A percentile compares a stretch with the other conserved stretches of the same genome.
Conservation (phyloP, 2,113 vertebrate species). For the Hydrochoerus hydrochaeris region DNA sequence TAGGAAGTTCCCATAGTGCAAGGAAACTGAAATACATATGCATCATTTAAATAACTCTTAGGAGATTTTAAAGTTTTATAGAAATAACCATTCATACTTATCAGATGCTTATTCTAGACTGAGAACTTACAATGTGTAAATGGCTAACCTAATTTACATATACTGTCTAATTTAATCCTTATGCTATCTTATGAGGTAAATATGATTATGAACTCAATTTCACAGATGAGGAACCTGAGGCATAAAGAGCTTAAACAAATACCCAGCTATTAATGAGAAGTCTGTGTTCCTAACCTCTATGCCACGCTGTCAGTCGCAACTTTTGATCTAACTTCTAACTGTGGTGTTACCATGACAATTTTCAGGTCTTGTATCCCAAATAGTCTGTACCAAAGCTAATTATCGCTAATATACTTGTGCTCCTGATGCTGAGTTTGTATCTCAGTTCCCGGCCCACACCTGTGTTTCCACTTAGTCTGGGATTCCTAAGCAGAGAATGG, state of each 20-base stretch:
- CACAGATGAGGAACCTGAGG: constrained; percentile 61
- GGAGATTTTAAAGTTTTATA: constrained; percentile 10
- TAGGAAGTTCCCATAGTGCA: neutral
- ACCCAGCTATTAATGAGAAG: constrained; percentile 1
- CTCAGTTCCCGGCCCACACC: neutral
- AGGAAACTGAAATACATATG: neutral
- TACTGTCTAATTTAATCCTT: constrained; percentile 48
- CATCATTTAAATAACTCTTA: neutral
- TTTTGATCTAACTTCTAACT: neutral
- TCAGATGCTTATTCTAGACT: neutral
- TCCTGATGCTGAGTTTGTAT: accelerated
- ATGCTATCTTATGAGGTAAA: constrained; percentile 24
- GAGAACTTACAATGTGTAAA: neutral
- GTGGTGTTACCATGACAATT: neutral
- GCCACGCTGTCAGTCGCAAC: neutral
- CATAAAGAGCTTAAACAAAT: constrained; percentile 50
- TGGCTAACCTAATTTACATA: constrained; percentile 4
- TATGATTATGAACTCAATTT: constrained; percentile 41
- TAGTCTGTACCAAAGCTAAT: neutral
- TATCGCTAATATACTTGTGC: neutral
- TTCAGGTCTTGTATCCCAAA: neutral
- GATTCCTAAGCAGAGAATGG: neutral
- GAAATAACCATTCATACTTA: neutral
- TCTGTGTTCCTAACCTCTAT: neutral
- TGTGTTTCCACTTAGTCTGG: neutral